Evolutionary conservation across 2,797 vertebrate genomes (phyloP).

Genomic region (Alectoris magna): DNA sequence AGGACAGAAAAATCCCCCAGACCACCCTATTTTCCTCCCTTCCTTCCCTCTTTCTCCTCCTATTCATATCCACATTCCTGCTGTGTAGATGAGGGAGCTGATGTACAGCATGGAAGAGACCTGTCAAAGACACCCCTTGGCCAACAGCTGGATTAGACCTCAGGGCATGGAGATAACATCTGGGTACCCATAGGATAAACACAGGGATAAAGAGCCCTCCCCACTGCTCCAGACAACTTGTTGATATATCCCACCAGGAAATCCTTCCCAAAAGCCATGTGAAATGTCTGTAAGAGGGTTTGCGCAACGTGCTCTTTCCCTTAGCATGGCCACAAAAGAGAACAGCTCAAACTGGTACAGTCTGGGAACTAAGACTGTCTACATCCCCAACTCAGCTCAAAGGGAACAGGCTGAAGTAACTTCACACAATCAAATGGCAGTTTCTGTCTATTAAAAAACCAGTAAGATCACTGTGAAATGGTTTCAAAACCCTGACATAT

Average conservation of each 20-base stretch:
- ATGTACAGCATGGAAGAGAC: not conserved
- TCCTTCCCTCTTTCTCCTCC: not conserved
- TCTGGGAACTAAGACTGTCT: not conserved
- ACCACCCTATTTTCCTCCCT: constrained; percentile 22
- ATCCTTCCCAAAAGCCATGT: accelerated
- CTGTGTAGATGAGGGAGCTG: not conserved
- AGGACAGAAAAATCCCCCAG: not conserved
- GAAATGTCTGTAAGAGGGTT: not conserved
- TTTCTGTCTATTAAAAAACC: not conserved
- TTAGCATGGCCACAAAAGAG: not conserved
- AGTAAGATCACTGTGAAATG: not conserved
- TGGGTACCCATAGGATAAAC: not conserved
- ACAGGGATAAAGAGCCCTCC: not conserved
- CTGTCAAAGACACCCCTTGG: not conserved
- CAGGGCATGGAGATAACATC: not conserved
- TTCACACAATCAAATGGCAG: not conserved
- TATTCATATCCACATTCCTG: not conserved
- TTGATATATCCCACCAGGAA: not conserved
- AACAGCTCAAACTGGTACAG: not conserved
- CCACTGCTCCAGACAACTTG: not conserved
- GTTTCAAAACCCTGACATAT: accelerated
- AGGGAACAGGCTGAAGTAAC: not conserved
- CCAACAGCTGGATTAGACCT: not conserved
- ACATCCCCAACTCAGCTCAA: not conserved
- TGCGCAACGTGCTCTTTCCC: not conserved